phyloP scores from a whole-genome alignment of 2,113 vertebrate species.

The Telmatochromis sp. region DNA sequence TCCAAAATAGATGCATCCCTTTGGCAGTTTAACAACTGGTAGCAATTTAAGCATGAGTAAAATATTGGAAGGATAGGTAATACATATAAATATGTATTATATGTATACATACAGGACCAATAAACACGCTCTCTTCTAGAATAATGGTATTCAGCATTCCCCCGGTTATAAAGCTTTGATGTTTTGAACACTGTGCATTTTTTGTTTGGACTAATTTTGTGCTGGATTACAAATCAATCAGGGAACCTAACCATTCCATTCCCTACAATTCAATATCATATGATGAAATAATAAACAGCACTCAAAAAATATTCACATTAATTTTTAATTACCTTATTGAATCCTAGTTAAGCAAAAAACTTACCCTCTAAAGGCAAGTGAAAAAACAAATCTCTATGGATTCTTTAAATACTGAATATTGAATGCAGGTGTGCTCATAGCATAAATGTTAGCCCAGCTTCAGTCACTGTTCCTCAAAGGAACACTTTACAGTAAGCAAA shows the following conservation, averaged over 20 bases:
- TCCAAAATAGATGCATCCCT: not conserved
- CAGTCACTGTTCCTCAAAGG: not conserved
- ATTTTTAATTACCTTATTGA: not conserved
- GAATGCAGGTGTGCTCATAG: not conserved
- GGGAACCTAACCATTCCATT: not conserved
- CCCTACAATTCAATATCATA: not conserved
- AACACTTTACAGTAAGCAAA: not conserved
- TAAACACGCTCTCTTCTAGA: not conserved
- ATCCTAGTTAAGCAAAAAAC: not conserved
- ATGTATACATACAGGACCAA: not conserved
- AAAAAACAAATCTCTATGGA: not conserved
- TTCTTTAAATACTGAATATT: not conserved
- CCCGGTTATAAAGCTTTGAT: not conserved
- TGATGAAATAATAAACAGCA: not conserved
- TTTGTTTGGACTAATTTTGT: not conserved
- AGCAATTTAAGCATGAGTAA: not conserved
- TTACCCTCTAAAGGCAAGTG: not conserved
- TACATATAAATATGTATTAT: not conserved
- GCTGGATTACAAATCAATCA: not conserved
- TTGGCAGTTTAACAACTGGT: not conserved
- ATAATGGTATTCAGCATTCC: not conserved
- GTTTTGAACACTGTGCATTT: not conserved
- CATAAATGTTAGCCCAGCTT: not conserved
- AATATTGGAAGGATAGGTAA: not conserved
- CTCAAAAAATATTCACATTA: not conserved